Evolutionary conservation across 2,113 vertebrate species (phyloP).

Genomic region (Callithrix jacchus): DNA sequence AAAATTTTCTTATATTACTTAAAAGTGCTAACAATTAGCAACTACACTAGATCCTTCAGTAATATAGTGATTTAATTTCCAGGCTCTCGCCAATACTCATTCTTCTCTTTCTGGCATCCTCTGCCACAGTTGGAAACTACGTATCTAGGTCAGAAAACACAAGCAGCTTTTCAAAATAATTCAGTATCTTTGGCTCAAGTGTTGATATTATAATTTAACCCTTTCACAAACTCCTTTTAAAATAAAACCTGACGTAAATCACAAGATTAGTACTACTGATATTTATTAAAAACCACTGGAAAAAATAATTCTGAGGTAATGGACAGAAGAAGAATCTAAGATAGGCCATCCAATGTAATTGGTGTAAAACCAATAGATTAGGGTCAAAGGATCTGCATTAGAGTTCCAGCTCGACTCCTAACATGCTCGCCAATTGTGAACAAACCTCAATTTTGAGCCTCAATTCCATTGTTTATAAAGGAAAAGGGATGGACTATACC

Average conservation of each 20-base stretch:
- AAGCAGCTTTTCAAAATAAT: slow-evolving; percentile 83
- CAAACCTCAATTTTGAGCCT: slow-evolving; percentile 8
- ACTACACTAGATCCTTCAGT: slow-evolving; percentile 71
- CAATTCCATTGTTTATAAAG: not conserved
- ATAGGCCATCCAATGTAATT: slow-evolving; percentile 30
- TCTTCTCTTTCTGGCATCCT: slow-evolving; percentile 79
- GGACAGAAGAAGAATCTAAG: slow-evolving; percentile 26
- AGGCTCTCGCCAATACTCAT: slow-evolving; percentile 77
- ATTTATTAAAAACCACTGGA: slow-evolving; percentile 80
- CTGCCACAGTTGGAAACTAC: slow-evolving; percentile 82
- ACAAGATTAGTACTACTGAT: slow-evolving; percentile 77
- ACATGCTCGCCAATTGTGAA: slow-evolving; percentile 10
- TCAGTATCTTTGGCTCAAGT: slow-evolving; percentile 82
- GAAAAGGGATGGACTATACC: not conserved
- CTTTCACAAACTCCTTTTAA: slow-evolving; percentile 83
- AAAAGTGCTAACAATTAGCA: slow-evolving; percentile 74
- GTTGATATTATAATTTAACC: slow-evolving; percentile 82
- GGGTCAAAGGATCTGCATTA: slow-evolving; percentile 21
- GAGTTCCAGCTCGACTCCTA: not conserved
- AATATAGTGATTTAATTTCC: slow-evolving; percentile 81
- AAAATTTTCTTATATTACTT: slow-evolving; percentile 63
- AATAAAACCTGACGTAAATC: slow-evolving; percentile 79
- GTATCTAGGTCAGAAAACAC: slow-evolving; percentile 86
- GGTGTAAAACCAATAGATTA: slow-evolving; percentile 6
- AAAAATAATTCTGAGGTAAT: slow-evolving; percentile 37